Percentiles rank a stretch among this genome's conserved stretches.
Conservation (phyloP, 2,888 invertebrate genomes). For the Artemia sp. region DNA sequence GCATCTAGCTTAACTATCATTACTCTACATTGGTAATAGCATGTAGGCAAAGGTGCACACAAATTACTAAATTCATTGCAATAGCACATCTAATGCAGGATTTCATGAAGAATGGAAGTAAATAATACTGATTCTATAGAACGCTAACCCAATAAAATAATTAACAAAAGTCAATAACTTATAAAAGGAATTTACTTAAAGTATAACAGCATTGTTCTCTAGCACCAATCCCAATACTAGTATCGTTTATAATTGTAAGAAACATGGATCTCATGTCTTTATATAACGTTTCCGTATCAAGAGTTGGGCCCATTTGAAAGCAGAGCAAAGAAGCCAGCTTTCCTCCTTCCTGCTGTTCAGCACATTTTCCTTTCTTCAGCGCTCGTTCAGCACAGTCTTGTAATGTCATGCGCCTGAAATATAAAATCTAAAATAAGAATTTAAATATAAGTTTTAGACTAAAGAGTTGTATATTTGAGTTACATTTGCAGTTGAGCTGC, state of each 20-base stretch:
- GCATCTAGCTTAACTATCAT: no score
- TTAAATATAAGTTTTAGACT: constrained; percentile 11
- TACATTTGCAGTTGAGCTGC: neutral
- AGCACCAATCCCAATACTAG: constrained; percentile 51
- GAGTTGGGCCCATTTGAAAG: constrained; percentile 47
- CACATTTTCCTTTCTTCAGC: constrained; percentile 61
- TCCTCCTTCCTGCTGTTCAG: constrained; percentile 66
- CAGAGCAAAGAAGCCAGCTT: constrained; percentile 59
- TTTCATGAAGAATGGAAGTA: no score
- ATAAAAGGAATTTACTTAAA: neutral
- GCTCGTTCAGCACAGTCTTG: constrained; percentile 64
- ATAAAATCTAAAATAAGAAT: constrained; percentile 3
- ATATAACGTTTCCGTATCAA: constrained; percentile 49
- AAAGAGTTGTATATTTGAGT: neutral
- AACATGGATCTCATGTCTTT: constrained; percentile 54
- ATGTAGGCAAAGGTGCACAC: no score
- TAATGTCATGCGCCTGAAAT: constrained; percentile 46
- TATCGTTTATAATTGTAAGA: constrained; percentile 52
- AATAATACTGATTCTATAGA: no score
- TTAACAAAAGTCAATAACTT: no score
- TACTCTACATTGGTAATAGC: no score
- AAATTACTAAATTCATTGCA: no score
- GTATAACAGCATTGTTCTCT: constrained; percentile 39
- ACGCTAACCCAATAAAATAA: no score
- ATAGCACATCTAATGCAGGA: no score